Conservation (phyloP, 2,797 vertebrate genomes). For the Syndactyla subalaris region DNA sequence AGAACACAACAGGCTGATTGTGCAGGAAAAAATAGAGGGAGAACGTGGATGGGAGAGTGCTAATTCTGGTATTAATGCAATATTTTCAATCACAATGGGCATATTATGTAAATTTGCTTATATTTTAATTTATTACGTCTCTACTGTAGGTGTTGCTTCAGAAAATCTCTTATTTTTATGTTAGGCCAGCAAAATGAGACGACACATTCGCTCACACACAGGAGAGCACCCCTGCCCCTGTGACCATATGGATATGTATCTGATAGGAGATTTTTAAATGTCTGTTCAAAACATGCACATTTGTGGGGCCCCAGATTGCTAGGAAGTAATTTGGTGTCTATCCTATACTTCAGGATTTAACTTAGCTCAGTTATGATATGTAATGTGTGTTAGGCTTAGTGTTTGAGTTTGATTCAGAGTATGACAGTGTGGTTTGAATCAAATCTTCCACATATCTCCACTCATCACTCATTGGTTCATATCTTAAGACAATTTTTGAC, state of each 20-base stretch:
- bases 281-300: not conserved
- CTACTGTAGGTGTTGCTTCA: not conserved
- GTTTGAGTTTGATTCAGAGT: not conserved
- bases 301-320: not conserved
- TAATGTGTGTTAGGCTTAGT: not conserved
- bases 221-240: constrained; percentile 74
- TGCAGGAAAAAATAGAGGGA: not conserved
- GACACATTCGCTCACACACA: constrained; percentile 66
- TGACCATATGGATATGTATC: not conserved
- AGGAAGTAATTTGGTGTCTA: not conserved
- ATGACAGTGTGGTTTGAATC: not conserved
- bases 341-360: not conserved
- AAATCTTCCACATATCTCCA: not conserved
- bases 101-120: not conserved
- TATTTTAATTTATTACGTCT: not conserved
- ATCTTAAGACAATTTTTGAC: not conserved
- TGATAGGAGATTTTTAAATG: not conserved
- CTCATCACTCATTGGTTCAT: not conserved
- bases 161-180: not conserved
- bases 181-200: constrained; percentile 76
- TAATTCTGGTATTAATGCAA: not conserved
- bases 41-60: fast-evolving
- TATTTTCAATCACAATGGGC: not conserved
- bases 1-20: not conserved
- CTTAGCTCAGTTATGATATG: not conserved